Conservation (phyloP, 1,140 invertebrate species). For the Drosophila pallidifrons region DNA sequence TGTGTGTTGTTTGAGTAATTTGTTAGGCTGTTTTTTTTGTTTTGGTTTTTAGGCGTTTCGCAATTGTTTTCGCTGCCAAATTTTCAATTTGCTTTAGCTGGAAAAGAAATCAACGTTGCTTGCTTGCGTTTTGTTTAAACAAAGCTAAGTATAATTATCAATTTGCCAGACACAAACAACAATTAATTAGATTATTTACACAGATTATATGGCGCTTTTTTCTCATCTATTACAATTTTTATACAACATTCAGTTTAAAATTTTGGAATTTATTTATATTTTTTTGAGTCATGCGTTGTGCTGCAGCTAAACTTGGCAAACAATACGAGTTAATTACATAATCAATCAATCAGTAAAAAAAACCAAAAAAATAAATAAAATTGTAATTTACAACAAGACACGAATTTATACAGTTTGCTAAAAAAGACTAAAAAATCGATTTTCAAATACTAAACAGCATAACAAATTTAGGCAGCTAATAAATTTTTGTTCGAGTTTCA, state of each 20-base stretch:
- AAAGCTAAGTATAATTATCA: slow-evolving; percentile 32
- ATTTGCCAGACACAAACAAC: slow-evolving; percentile 43
- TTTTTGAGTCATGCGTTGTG: slow-evolving; percentile 60
- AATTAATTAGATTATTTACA: slow-evolving; percentile 60
- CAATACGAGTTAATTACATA: slow-evolving; percentile 56
- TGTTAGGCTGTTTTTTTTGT: slow-evolving; percentile 75
- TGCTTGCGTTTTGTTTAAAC: slow-evolving; percentile 50
- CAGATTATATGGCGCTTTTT: slow-evolving; percentile 42
- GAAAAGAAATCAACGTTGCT: slow-evolving; percentile 64
- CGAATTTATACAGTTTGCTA: slow-evolving; percentile 54
- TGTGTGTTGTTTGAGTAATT: slow-evolving; percentile 64
- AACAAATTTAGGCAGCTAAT: slow-evolving; percentile 71
- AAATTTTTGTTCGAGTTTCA: slow-evolving; percentile 49
- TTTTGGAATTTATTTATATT: slow-evolving; percentile 39
- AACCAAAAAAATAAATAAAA: slow-evolving; percentile 16
- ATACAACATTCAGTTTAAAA: slow-evolving; percentile 74
- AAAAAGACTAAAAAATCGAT: slow-evolving; percentile 45
- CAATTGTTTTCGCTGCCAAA: slow-evolving; percentile 50
- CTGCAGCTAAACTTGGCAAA: slow-evolving; percentile 70
- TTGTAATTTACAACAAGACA: slow-evolving; percentile 45
- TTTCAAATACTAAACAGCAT: slow-evolving; percentile 76
- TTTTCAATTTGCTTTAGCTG: slow-evolving; percentile 47
- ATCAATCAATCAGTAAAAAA: slow-evolving; percentile 38
- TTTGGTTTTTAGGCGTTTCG: slow-evolving; percentile 34
- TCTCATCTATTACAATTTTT: slow-evolving; percentile 30